Evolutionary conservation across 2,113 vertebrate species (phyloP).

Genomic region (Eubucco bourcierii): DNA sequence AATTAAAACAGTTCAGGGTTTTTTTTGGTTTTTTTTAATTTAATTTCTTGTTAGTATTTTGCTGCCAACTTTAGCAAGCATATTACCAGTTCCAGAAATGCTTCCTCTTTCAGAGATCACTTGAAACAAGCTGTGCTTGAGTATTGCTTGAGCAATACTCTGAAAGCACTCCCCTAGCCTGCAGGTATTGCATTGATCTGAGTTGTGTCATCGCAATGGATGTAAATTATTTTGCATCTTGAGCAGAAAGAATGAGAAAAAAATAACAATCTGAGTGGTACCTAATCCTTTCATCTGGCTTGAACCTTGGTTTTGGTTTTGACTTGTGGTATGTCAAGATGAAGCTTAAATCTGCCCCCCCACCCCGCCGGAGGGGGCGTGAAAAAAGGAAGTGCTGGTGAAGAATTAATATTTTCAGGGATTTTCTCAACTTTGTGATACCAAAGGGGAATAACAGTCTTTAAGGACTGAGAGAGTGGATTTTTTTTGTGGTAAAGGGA

Average conservation of each 20-base stretch:
- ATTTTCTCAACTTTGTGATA: slow-evolving; percentile 13
- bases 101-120: neutral
- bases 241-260: neutral
- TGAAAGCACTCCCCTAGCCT: fast-evolving
- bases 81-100: neutral
- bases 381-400: neutral
- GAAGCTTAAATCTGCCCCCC: neutral
- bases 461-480: neutral
- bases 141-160: neutral
- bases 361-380: too few species aligned
- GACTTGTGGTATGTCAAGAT: neutral
- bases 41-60: neutral
- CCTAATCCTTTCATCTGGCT: neutral
- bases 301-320: neutral
- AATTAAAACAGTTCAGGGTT: neutral
- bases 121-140: fast-evolving
- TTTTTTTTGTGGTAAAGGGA: neutral
- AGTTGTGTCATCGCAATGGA: neutral
- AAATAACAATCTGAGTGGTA: neutral
- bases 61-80: neutral
- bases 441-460: slow-evolving; percentile 46
- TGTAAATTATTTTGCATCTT: neutral
- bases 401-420: slow-evolving; percentile 26
- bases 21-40: neutral
- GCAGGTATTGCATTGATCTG: neutral